phyloP scores from a whole-genome alignment of 2,113 vertebrate species.

The Ophiodon elongatus region DNA sequence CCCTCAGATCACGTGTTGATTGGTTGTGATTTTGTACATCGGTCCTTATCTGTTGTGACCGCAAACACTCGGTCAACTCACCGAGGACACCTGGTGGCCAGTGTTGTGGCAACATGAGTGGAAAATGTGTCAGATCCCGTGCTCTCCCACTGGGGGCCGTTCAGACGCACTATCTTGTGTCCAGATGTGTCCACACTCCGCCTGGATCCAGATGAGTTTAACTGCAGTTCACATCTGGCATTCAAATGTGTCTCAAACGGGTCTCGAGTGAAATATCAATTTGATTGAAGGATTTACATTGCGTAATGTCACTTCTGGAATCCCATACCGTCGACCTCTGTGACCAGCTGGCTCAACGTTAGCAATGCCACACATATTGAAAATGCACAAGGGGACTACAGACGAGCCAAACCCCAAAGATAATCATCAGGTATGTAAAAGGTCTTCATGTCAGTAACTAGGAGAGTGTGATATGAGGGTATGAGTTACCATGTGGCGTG shows the following conservation, averaged over 20 bases:
- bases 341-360: neutral
- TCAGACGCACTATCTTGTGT: neutral
- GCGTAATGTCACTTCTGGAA: constrained; percentile 15
- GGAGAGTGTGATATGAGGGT: neutral
- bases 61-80: constrained; percentile 11
- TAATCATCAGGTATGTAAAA: neutral
- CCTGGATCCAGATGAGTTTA: constrained; percentile 12
- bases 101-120: neutral
- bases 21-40: neutral
- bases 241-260: constrained; percentile 21
- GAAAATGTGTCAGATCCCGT: neutral
- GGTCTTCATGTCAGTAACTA: neutral
- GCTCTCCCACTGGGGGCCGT: neutral
- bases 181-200: constrained; percentile 30
- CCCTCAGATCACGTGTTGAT: neutral
- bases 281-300: constrained; percentile 22
- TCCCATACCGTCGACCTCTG: neutral
- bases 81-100: constrained; percentile 23
- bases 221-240: constrained; percentile 38
- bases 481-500: neutral
- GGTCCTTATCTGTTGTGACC: neutral
- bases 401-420: neutral
- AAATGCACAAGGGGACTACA: neutral
- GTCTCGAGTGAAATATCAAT: constrained; percentile 40
- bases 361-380: neutral